Evolutionary conservation across 2,113 vertebrate species (phyloP), one percentile per base, ranked within the genome.

Genomic region (Nerophis ophidion): DNA sequence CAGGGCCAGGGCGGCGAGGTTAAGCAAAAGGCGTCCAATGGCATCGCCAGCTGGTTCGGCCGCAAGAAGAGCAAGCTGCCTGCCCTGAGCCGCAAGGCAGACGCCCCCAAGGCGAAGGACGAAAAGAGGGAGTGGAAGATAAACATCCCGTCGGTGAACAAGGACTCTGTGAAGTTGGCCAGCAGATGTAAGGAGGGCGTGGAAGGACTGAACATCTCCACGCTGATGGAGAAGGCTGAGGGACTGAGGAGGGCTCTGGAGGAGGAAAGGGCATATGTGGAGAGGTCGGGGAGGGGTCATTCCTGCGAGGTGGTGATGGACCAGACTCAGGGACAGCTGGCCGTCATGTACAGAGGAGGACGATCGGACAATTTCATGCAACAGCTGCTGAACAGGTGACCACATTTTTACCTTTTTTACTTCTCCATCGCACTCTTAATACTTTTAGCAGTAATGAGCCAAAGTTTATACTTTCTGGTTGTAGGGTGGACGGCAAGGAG

Each of bases 291-390:
- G 0, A 78, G 92, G 1, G 89, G 93, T 0, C 88, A 91, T 1
- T 82, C 88, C 1, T 88, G 91, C 5, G 88, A 91, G 85, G 89
- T 67, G 73, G 88, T 87, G 75, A 88, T 92, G 86, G 93, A 93
- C 66, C 91, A 89, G 4, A 78, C 89, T 1, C 92, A 93, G 71
- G 91, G 90, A 19, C 92, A 91, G 77, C 86, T 97, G 60, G 90
- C 92, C 0, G 91, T 93, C 19, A 92, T 96, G 91, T 95, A 96
- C 87, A 84, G 93, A 57, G 92, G 92, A 58, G 89, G 86, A 16
- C 92, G 93, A 5, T 93, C 94, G 0, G 93, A 98, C 75, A 95
- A 91, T 85, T 98, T 98, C 85, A 97, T 98, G 95, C 95, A 98
- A 42, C 95, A 98, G 86, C 90, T 98, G 64, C 89, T 98, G 0